Base-by-base conservation (phyloP, 1,140 invertebrate genomes). In the Megathymus violae region DNA sequence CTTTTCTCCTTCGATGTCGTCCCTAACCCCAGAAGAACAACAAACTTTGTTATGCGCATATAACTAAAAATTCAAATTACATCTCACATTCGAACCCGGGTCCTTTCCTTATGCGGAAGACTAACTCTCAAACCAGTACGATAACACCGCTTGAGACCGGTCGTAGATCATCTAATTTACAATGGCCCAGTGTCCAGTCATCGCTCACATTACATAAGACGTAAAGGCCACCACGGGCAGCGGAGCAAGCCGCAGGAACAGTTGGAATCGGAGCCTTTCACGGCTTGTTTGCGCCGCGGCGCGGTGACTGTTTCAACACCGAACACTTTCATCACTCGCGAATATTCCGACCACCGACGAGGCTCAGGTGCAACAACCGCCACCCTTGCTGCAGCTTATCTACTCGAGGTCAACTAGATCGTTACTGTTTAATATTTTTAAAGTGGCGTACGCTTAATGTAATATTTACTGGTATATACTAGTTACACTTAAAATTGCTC, bases 341-440 rank as follows among this genome's bases (percentile, higher is more conserved):
- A 31, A 31, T 31, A 31, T 2, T 36, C n/a, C n/a, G 34, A 36
- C 34, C 34, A 36, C 34, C 10, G 34, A 36, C 34, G n/a, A 36
- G 7, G 3, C 27, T 31, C 27, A 31, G 27, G 27, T 31, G 27
- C 27, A 31, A 31, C 7, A 31, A 31, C 27, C 27, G 27, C 27
- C 34, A 36, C 34, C 34, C 34, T 36, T 36, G 11, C 34, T 36
- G 1, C 34, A 2, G 34, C 34, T 36, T 31, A 36, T 36, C 34
- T 36, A 11, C 34, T 36, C 34, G 34, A 36, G 34, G 34, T 36
- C 34, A 36, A 36, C 34, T 36, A 36, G 10, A 36, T 36, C 34
- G n/a, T 36, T 36, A 36, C 34, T 3, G 34, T 11, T 31, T 36
- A 36, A 36, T 36, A 36, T 36, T 36, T 36, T 36, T 36, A 5